Evolutionary conservation across 2,888 invertebrate genomes (phyloP), one percentile per base, ranked within the genome.

Genomic region (Rhingia campestris): DNA sequence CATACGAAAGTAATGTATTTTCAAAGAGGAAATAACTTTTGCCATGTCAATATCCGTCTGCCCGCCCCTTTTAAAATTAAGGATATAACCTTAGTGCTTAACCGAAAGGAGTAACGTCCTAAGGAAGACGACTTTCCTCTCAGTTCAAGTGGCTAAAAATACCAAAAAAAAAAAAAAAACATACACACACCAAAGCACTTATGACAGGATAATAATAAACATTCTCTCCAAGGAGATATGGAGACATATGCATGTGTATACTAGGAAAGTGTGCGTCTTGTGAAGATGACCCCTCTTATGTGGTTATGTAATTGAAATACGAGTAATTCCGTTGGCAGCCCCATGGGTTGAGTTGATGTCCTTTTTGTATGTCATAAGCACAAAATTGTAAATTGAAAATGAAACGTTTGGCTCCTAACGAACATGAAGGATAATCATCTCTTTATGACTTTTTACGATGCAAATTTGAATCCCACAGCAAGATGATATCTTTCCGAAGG

Each of bases 21-120:
- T 49, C 51, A 64, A 43, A 43, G 33, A 82, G 81, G 81, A 77
- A 82, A 82, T 73, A 72, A 67, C 66, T 76, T 67, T 53, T 41
- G 51, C 59, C 30, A 59, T 45, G 32, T 41, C 56, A 56, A 58
- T 58, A 47, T 49, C 41, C 58, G 47, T n/a, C 22, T 22, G 22
- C 22, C 22, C 22, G 22, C 22, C 22, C 54, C 33, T 35, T 69
- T 58, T 41, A 82, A 82, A 73, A 56, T 67, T 58, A 66, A 77
- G 81, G 72, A 76, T 76, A 54, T 66, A 47, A 66, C 37, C 45
- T 35, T 14, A 81, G 70, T 70, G 47, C 54, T 80, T 43, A 76
- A 35, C 61, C 37, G 49, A 37, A 14, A 47, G 10, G 35, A 70
- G 14, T 10, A 14, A 22, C n/a, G 7, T 30, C 32, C n/a, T 12